Evolutionary conservation across 2,113 vertebrate species (phyloP), one percentile per base, ranked within the genome.

Genomic region (Ibidorhyncha struthersii): DNA sequence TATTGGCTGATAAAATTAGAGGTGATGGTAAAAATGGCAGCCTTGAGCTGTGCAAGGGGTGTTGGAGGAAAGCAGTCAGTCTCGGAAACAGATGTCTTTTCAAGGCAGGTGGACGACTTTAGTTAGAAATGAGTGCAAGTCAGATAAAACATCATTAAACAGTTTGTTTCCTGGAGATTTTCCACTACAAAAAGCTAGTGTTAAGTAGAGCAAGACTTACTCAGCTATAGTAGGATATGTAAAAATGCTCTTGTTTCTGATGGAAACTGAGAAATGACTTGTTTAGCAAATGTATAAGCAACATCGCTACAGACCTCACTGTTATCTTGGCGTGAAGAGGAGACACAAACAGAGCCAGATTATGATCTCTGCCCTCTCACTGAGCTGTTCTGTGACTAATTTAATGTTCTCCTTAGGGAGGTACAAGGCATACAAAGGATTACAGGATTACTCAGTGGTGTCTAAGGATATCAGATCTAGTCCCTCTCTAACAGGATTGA

Each of bases 81-180:
- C 93, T 94, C 82, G 59, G 93, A 93, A 93, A 76, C 92, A 94
- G 88, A 88, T 89, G 88, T 76, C 67, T 96, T 70, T 96, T 89
- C 66, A 69, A 89, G 70, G 88, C 95, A 97, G 96, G 94, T 97
- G 96, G 89, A 97, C 4, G 19, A 17, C 78, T 96, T 96, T 52
- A 66, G 71, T 89, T 94, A 95, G 84, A 84, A 93, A 40, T 73
- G 74, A 91, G 87, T 52, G 27, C 90, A 95, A 82, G 83, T 90
- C 91, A 86, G 93, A 96, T 96, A 94, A 96, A 94, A 91, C 79
- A 94, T 91, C 3, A 10, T 95, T 91, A 92, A 95, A 94, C 62
- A 82, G 47, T 92, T 91, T 95, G 94, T 96, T 96, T 92, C 96
- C 73, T 97, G 94, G 97, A 96, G 93, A 96, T 93, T 93, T 97